Percentiles rank a stretch among this genome's conserved stretches.
phyloP scores from a whole-genome alignment of 1,140 invertebrate species.

The Drosophila rhopaloa region DNA sequence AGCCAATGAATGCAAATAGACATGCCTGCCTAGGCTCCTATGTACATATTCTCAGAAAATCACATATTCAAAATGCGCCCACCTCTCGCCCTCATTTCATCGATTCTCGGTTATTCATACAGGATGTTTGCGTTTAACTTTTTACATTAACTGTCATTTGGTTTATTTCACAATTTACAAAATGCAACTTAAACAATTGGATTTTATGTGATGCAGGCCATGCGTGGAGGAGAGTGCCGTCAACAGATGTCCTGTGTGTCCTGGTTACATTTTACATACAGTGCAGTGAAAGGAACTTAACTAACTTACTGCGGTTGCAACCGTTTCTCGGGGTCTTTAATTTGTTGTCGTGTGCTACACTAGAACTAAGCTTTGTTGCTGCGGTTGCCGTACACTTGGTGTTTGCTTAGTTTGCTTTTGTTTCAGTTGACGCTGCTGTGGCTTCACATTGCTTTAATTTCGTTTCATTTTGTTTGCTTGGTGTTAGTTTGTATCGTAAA shows the following conservation, averaged over 20 bases:
- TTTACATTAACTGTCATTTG: conserved; percentile 72
- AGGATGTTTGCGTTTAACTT: conserved; percentile 59
- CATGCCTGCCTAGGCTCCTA: conserved; percentile 30
- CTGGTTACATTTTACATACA: conserved; percentile 57
- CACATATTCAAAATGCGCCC: conserved; percentile 35
- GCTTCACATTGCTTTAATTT: conserved; percentile 48
- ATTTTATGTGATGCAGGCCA: conserved; percentile 25
- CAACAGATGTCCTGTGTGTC: conserved; percentile 30
- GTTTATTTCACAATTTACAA: conserved; percentile 62
- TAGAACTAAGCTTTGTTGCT: conserved; percentile 58
- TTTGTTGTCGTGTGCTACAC: conserved; percentile 46
- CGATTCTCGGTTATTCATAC: conserved; percentile 26
- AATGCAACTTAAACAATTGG: conserved; percentile 67
- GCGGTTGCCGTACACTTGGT: conserved; percentile 70
- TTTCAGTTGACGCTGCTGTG: conserved; percentile 33
- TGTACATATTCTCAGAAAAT: conserved; percentile 44
- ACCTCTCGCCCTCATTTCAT: conserved; percentile 20
- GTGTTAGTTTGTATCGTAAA: conserved; percentile 60
- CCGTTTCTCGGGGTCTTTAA: conserved; percentile 30
- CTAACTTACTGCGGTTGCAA: conserved; percentile 56
- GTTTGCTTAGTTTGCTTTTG: conserved; percentile 47
- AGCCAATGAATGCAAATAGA: conserved; percentile 58
- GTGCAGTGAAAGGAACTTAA: conserved; percentile 63
- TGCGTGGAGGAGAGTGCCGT: conserved; percentile 11
- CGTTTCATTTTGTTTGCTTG: conserved; percentile 47